phyloP scores from a whole-genome alignment of 2,797 vertebrate species.

The Gallinago stenura region DNA sequence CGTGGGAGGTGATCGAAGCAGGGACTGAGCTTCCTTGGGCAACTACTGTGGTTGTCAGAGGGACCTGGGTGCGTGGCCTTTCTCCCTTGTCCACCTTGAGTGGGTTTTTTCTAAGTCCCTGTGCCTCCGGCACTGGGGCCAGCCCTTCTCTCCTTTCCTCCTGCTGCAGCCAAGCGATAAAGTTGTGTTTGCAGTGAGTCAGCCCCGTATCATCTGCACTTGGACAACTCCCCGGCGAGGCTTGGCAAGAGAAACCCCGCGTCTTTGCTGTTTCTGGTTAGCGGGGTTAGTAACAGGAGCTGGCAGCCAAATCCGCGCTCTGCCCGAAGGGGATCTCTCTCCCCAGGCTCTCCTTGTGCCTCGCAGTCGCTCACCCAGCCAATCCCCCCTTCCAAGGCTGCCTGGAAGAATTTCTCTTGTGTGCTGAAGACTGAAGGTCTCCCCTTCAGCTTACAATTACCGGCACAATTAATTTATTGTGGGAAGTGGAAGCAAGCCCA shows the following conservation, averaged over 20 bases:
- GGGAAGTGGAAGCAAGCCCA: neutral
- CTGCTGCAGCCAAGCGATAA: neutral
- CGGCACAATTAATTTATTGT: neutral
- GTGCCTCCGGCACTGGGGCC: neutral
- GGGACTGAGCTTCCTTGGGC: neutral
- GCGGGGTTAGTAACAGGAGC: slow-evolving; percentile 8
- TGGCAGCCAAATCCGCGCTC: neutral
- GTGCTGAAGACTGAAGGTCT: neutral
- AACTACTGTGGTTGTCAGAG: neutral
- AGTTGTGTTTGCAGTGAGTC: slow-evolving; percentile 13
- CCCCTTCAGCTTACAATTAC: neutral
- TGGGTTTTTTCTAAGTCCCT: neutral
- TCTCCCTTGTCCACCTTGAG: neutral
- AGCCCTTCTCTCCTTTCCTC: neutral
- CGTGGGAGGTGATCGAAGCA: neutral
- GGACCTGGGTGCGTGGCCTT: neutral
- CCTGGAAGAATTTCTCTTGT: slow-evolving; percentile 26
- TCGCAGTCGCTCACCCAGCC: neutral
- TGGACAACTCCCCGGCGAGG: neutral
- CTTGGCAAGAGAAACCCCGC: neutral
- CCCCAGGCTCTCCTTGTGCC: neutral
- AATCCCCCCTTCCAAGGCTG: neutral
- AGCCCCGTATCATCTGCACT: neutral
- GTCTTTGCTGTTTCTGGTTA: slow-evolving; percentile 40
- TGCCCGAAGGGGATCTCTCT: neutral